Conservation (phyloP, 2,888 invertebrate species). For the Pristionchus japonicus region DNA sequence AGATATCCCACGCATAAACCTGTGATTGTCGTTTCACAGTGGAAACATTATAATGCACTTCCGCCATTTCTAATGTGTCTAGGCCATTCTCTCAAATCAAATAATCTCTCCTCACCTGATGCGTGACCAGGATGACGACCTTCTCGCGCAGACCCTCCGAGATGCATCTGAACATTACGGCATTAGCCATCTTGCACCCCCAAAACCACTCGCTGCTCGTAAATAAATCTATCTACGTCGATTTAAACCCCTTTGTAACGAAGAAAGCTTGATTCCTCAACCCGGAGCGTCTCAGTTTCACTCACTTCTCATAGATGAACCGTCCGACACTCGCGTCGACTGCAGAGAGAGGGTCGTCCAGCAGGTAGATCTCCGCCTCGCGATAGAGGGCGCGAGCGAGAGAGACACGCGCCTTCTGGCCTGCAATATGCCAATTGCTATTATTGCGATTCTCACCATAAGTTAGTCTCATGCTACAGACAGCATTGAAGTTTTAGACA, state of each 20-base stretch:
- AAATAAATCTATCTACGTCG: constrained; percentile 86
- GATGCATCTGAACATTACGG: constrained; percentile 78
- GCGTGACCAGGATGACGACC: constrained; percentile 84
- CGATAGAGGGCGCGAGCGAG: constrained; percentile 78
- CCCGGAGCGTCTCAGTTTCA: background rate
- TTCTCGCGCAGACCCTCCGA: constrained; percentile 80
- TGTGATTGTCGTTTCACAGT: too few relatives aligned
- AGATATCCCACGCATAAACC: too few relatives aligned
- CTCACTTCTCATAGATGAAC: constrained; percentile 86
- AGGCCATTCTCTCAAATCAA: too few relatives aligned
- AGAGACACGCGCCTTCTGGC: constrained; percentile 87
- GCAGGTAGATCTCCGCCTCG: constrained; percentile 86
- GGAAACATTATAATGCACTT: too few relatives aligned
- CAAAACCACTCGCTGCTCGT: constrained; percentile 82
- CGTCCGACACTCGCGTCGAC: constrained; percentile 93
- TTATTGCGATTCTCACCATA: too few relatives aligned
- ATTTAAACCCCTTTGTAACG: too few relatives aligned
- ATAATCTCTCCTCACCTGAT: constrained; percentile 79
- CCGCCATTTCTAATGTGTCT: too few relatives aligned
- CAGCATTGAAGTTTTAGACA: too few relatives aligned
- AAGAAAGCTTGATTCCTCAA: background rate
- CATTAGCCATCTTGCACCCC: background rate
- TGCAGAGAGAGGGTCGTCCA: constrained; percentile 92
- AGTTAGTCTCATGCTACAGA: too few relatives aligned
- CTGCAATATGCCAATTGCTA: constrained; percentile 32